Base-by-base conservation (phyloP, 2,888 invertebrate species). In the Troglohyphantes excavatus region DNA sequence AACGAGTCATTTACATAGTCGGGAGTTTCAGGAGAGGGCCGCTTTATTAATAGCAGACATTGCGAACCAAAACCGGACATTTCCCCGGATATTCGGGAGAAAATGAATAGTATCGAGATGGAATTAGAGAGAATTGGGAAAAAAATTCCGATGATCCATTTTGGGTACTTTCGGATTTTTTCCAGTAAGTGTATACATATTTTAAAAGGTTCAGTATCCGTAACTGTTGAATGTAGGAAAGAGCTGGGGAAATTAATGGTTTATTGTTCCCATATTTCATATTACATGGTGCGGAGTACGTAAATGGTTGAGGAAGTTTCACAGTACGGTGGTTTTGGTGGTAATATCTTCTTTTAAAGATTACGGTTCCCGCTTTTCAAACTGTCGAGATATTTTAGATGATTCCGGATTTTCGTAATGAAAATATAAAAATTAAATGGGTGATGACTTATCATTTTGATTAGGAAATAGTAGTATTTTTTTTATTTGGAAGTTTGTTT, bases 1-100 rank as follows among this genome's bases (percentile, higher is more conserved):
- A 76, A 76, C 61, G 29, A 61, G 21, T 76, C 75, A 76, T 76
- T 76, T 76, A 23, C 75, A 76, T 76, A 61, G 75, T 19, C 29
- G 19, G 21, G 61, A 11, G n/a, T 53, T 53, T 17, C 39, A 39
- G 39, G 13, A 39, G 53, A n/a, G n/a, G 1, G 27, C 21, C 29
- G 21, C 33, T 59, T 76, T 76, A 76, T 76, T 76, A 76, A 76
- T 76, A 76, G 75, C 19, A 11, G 29, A n/a, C 27, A 76, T 61
- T 76, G 19, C 21, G 53, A 21, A 27, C 72, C 23, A 46, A 72
- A 72, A 46, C 72, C n/a, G 46, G 17, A n/a, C 72, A 9, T n/a
- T 46, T 72, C 19, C n/a, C 43, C 17, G 72, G n/a, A 72, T 53
- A 7, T 53, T 53, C n/a, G 0, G 53, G 53, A 43, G 72, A 46